phyloP scores from a whole-genome alignment of 2,113 vertebrate species.

The Cnemophilus loriae region DNA sequence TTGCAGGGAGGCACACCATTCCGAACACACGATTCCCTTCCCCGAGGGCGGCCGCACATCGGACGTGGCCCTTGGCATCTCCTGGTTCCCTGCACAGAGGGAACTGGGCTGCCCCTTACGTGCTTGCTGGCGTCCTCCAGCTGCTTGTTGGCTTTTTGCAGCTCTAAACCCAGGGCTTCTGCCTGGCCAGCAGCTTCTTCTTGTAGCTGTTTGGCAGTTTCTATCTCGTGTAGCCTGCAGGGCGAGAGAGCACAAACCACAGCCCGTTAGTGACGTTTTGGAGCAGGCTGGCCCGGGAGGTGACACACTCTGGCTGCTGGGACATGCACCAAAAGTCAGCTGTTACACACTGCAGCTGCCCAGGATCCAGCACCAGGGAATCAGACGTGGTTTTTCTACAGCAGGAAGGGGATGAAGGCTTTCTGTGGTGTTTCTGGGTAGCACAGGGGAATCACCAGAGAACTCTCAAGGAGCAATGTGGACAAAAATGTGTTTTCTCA shows the following conservation, averaged over 20 bases:
- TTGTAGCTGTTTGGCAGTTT: slow-evolving; percentile 30
- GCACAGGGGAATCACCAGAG: not conserved
- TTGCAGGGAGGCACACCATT: slow-evolving; percentile 29
- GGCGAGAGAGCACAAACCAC: slow-evolving; percentile 39
- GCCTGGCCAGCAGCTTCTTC: slow-evolving; percentile 40
- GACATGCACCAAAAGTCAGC: not conserved
- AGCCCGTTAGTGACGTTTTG: slow-evolving; percentile 17
- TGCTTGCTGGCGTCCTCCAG: not conserved
- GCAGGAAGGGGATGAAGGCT: not conserved
- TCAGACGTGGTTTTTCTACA: rapidly evolving
- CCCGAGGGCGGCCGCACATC: not conserved
- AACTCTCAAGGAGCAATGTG: not conserved
- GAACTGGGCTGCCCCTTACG: not conserved
- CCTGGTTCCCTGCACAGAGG: rapidly evolving
- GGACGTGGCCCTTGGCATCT: rapidly evolving
- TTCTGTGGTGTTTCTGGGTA: too few species aligned
- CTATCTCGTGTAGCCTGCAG: slow-evolving; percentile 37
- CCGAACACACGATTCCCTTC: slow-evolving; percentile 6
- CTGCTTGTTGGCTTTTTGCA: not conserved
- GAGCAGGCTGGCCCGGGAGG: not conserved
- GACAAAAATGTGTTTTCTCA: not conserved
- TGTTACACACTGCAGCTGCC: not conserved
- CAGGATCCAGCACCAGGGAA: not conserved
- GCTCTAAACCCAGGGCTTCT: not conserved
- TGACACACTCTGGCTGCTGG: not conserved